Percentiles rank a stretch among this genome's conserved stretches.
These are phyloP conservation scores for Synchiropus splendidus DNA, from an alignment of 2,113 vertebrate species.

Conservation along the genomic window DNA sequence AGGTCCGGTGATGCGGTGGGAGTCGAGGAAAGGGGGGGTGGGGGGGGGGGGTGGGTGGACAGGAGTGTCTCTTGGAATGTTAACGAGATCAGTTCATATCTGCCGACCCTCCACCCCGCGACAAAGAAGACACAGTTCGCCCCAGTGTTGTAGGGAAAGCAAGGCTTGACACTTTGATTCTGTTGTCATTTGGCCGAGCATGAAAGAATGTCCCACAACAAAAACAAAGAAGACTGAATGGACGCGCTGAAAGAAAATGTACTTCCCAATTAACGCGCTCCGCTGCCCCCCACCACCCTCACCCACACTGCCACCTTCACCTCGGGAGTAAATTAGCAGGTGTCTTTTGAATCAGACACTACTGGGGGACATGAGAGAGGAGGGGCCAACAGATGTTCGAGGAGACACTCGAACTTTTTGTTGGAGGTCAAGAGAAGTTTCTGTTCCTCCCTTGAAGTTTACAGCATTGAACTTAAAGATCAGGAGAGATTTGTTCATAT, in stretches of 20 bases:
- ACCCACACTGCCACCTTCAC: slow-evolving; percentile 37
- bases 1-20: slow-evolving; percentile 34
- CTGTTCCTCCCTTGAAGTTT: no score
- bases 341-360: slow-evolving; percentile 56
- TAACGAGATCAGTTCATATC: slow-evolving; percentile 69
- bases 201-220: slow-evolving; percentile 53
- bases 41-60: slow-evolving; percentile 19
- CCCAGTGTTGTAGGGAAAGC: slow-evolving; percentile 49
- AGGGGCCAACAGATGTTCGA: slow-evolving; percentile 43
- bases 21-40: slow-evolving; percentile 31
- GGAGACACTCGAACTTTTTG: no score
- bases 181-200: slow-evolving; percentile 63
- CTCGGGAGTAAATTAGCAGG: slow-evolving; percentile 65
- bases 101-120: slow-evolving; percentile 27
- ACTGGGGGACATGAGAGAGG: slow-evolving; percentile 24
- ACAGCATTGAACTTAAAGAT: no score
- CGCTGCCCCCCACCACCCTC: slow-evolving; percentile 26
- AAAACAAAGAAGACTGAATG: slow-evolving; percentile 40
- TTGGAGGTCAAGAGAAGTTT: no score
- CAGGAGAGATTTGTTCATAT: no score
- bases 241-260: slow-evolving; percentile 50
- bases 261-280: slow-evolving; percentile 59
- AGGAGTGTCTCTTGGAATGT: slow-evolving; percentile 67
- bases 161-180: slow-evolving; percentile 41
- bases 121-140: slow-evolving; percentile 46